Evolutionary conservation across 2,113 vertebrate species (phyloP).

Genomic region (Calyptommatus sinebrachiatus): DNA sequence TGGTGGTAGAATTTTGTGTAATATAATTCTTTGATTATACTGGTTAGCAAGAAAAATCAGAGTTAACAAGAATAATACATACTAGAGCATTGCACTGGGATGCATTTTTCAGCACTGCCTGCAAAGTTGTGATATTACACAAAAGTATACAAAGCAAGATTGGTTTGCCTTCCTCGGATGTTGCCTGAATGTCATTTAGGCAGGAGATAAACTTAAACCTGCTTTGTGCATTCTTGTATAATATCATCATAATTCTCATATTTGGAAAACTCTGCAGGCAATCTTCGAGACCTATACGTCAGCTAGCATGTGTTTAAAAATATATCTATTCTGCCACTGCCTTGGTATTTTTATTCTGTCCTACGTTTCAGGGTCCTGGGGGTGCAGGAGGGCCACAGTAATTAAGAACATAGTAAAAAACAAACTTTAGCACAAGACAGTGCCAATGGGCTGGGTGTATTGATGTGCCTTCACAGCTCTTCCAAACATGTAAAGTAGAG

Average conservation of each 20-base stretch:
- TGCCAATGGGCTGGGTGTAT: too few species aligned
- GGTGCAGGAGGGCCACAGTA: too few species aligned
- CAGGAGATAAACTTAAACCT: background rate
- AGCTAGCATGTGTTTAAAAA: background rate
- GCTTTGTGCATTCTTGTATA: too few species aligned
- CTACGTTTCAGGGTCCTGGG: too few species aligned
- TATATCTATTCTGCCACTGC: background rate
- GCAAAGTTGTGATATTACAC: background rate
- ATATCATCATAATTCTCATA: too few species aligned
- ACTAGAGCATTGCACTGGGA: background rate
- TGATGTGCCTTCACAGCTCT: too few species aligned
- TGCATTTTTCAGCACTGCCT: background rate
- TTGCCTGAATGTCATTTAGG: background rate
- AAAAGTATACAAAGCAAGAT: background rate
- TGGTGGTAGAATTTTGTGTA: background rate
- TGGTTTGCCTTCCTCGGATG: background rate
- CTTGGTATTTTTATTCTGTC: background rate
- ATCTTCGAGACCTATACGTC: too few species aligned
- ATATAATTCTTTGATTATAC: background rate
- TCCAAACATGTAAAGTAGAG: too few species aligned
- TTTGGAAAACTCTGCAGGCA: too few species aligned
- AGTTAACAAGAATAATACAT: background rate
- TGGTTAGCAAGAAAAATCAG: background rate
- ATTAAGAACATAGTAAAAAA: too few species aligned
- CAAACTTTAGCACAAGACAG: too few species aligned